Conservation (phyloP, 2,113 vertebrate genomes). For the Cinclus cinclus region DNA sequence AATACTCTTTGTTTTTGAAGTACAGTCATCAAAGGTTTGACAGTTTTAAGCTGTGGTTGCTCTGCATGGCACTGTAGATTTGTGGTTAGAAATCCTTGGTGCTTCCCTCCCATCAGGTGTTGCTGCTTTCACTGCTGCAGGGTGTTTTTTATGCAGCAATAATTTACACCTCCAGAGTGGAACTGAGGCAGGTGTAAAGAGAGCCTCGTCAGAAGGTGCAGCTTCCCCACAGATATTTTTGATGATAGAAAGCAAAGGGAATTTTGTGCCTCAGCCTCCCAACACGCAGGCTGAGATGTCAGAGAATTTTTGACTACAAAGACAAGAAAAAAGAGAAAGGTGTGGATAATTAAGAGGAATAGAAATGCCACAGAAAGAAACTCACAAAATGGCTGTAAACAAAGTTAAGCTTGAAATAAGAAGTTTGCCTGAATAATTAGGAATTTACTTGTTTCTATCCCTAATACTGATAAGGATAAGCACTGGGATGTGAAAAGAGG, state of each 20-base stretch:
- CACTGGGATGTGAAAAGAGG: not conserved
- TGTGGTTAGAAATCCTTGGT: not conserved
- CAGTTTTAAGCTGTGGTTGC: not conserved
- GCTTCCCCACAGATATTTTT: not conserved
- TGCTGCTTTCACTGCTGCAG: not conserved
- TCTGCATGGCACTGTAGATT: not conserved
- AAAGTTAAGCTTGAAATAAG: not conserved
- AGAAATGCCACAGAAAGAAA: not conserved
- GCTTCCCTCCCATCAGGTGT: not conserved
- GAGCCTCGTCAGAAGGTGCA: not conserved
- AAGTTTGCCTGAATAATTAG: not conserved
- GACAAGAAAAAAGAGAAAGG: not conserved
- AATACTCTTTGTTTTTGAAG: not conserved
- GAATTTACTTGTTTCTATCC: not conserved
- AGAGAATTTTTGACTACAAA: not conserved
- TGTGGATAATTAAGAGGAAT: not conserved
- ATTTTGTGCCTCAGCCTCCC: not conserved
- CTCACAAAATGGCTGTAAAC: not conserved
- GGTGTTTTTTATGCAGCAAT: not conserved
- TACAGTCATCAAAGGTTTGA: not conserved
- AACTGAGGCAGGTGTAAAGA: not conserved
- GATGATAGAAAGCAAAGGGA: not conserved
- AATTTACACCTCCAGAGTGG: not conserved
- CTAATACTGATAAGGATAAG: not conserved
- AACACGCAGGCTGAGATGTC: not conserved